These are phyloP conservation scores for Nasonia giraulti DNA, from an alignment of 1,140 invertebrate species.

Conservation along the genomic window DNA sequence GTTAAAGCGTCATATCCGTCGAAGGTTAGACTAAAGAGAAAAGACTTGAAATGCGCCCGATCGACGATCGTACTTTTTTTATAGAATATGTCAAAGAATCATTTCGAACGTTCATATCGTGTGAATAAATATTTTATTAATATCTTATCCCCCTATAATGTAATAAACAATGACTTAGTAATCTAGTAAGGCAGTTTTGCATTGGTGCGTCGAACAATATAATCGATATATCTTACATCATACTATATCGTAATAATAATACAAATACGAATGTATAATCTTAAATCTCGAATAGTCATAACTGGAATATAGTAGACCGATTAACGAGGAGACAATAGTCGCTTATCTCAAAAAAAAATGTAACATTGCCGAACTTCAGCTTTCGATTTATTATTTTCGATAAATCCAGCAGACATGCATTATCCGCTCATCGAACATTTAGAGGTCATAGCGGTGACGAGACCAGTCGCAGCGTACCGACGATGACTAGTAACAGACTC, in stretches of 20 bases:
- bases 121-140: slow-evolving; percentile 7
- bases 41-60: background rate
- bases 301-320: too few species aligned
- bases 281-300: background rate
- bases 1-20: background rate
- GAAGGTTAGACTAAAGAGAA: background rate
- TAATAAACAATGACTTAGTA: slow-evolving; percentile 9
- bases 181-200: slow-evolving; percentile 30
- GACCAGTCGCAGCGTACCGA: background rate
- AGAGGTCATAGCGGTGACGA: background rate
- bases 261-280: too few species aligned
- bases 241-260: background rate
- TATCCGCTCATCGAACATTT: background rate
- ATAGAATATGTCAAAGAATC: background rate
- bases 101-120: background rate
- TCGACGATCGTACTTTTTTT: background rate
- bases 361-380: too few species aligned
- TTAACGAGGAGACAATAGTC: too few species aligned
- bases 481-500: background rate
- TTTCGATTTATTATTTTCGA: too few species aligned
- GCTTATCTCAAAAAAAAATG: too few species aligned
- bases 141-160: background rate
- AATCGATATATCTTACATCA: background rate
- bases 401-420: too few species aligned
- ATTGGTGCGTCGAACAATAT: background rate